phyloP scores from a whole-genome alignment of 2,888 invertebrate genomes.

The Platycnemis pennipes region DNA sequence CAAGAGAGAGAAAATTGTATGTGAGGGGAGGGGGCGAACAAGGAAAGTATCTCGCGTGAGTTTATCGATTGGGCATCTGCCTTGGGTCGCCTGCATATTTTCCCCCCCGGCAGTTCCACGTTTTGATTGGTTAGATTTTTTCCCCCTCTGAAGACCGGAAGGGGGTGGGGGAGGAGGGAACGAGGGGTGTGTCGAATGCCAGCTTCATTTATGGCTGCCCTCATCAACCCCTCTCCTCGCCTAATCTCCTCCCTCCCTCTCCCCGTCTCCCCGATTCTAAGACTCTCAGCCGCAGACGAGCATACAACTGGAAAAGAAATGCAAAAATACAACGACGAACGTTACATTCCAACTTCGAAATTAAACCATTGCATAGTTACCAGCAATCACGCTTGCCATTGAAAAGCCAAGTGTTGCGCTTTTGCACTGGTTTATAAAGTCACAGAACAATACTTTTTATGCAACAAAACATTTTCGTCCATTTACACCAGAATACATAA shows the following conservation, averaged over 20 bases:
- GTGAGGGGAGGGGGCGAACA: neutral
- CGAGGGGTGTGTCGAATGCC: neutral
- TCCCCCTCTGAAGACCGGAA: neutral
- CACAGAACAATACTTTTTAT: too few species aligned
- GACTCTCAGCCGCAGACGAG: neutral
- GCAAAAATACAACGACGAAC: neutral
- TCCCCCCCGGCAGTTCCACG: neutral
- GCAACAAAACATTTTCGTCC: too few species aligned
- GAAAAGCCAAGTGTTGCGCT: too few species aligned
- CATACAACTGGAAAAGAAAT: neutral
- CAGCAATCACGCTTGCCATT: too few species aligned
- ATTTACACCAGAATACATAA: too few species aligned
- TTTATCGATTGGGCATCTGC: conserved; percentile 63
- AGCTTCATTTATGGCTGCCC: neutral
- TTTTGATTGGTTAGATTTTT: conserved; percentile 23
- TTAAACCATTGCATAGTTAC: too few species aligned
- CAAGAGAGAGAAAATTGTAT: neutral
- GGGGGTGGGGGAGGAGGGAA: neutral
- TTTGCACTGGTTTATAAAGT: too few species aligned
- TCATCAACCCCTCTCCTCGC: neutral
- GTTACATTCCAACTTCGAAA: too few species aligned
- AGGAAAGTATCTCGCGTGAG: neutral
- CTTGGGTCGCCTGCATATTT: conserved; percentile 35
- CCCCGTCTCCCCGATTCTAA: neutral
- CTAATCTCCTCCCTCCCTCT: neutral